phyloP scores from a whole-genome alignment of 2,888 invertebrate genomes.

The Microctonus brassicae region DNA sequence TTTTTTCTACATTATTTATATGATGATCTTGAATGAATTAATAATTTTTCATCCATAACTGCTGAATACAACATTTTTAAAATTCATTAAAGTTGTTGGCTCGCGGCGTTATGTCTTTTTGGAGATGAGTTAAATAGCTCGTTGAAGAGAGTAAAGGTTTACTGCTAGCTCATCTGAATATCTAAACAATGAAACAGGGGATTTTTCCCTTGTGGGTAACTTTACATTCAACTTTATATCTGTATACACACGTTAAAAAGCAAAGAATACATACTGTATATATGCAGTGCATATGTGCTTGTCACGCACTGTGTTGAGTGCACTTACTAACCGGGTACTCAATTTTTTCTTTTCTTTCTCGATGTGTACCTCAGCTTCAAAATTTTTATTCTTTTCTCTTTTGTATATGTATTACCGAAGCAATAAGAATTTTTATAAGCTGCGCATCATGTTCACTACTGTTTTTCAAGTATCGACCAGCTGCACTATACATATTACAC shows the following conservation, averaged over 20 bases:
- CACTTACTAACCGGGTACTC: slow-evolving; percentile 30
- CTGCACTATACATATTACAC: not conserved
- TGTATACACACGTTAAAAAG: slow-evolving; percentile 48
- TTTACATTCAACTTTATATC: slow-evolving; percentile 36
- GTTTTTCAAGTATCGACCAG: slow-evolving; percentile 6
- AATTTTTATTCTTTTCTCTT: slow-evolving; percentile 8
- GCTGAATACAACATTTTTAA: not conserved
- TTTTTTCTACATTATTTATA: not conserved
- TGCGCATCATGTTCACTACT: not conserved
- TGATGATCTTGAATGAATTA: not conserved
- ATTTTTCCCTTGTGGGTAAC: slow-evolving; percentile 18
- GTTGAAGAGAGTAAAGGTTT: slow-evolving; percentile 58
- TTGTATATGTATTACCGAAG: slow-evolving; percentile 8
- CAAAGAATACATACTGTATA: slow-evolving; percentile 42
- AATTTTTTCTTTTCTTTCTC: slow-evolving; percentile 16
- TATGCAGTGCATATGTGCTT: slow-evolving; percentile 16
- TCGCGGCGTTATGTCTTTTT: slow-evolving; percentile 2
- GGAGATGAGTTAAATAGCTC: slow-evolving; percentile 51
- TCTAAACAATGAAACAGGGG: slow-evolving; percentile 59
- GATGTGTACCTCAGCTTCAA: not conserved
- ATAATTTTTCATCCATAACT: not conserved
- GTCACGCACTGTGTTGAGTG: slow-evolving; percentile 14
- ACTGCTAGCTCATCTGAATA: slow-evolving; percentile 64
- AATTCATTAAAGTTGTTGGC: not conserved
- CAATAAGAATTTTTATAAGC: slow-evolving; percentile 3